Evolutionary conservation across 2,797 vertebrate species (phyloP).

Genomic region (Sylvilagus floridanus): DNA sequence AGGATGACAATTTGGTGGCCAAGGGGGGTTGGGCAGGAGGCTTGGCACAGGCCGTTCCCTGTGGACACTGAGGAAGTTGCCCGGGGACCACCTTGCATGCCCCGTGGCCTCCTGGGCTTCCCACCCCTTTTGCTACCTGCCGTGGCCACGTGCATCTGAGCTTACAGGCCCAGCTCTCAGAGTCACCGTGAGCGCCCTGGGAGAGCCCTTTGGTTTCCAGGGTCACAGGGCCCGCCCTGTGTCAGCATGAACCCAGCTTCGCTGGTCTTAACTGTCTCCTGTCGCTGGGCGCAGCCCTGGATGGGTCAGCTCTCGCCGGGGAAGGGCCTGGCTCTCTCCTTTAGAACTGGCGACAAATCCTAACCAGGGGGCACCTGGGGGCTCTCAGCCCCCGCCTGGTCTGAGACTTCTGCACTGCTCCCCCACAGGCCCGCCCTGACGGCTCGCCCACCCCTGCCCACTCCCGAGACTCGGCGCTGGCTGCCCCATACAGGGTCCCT

Average conservation of each 20-base stretch:
- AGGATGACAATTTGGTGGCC: background rate
- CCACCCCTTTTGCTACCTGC: background rate
- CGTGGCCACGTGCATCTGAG: background rate
- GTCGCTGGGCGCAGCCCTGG: background rate
- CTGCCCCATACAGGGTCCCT: no score
- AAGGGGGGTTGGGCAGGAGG: background rate
- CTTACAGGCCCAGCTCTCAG: background rate
- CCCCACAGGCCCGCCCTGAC: background rate
- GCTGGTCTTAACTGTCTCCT: background rate
- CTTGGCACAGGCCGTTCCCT: background rate
- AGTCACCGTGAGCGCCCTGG: no score
- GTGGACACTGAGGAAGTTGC: background rate
- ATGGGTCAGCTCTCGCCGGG: background rate
- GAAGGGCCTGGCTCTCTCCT: background rate
- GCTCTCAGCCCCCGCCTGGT: background rate
- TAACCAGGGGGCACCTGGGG: background rate
- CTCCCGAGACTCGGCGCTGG: background rate
- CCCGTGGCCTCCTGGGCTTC: background rate
- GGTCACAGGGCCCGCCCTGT: background rate
- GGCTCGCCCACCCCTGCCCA: background rate
- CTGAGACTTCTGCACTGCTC: accelerated
- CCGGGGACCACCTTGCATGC: background rate
- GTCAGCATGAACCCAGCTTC: background rate
- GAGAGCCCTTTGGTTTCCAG: background rate
- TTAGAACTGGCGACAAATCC: background rate